These are phyloP conservation scores for Nematopogon swammerdamellus DNA, from an alignment of 2,888 invertebrate genomes.

Conservation along the genomic window DNA sequence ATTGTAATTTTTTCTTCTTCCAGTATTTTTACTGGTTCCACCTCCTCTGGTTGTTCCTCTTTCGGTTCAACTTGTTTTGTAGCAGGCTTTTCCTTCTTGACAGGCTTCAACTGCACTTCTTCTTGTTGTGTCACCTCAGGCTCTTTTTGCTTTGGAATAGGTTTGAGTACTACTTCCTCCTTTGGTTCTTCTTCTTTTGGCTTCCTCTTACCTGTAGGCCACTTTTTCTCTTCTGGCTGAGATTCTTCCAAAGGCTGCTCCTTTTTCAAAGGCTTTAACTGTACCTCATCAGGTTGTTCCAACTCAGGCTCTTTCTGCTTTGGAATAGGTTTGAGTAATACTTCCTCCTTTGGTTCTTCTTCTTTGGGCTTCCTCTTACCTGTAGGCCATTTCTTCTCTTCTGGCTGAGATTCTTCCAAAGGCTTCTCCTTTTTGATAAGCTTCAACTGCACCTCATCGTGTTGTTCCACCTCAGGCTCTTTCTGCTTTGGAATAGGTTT, in stretches of 20 bases:
- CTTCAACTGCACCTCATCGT: constrained; percentile 19
- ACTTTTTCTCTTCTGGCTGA: constrained; percentile 22
- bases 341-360: no score
- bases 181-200: no score
- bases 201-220: no score
- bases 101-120: constrained; percentile 9
- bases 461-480: constrained; percentile 21
- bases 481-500: constrained; percentile 24
- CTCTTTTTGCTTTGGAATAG: constrained; percentile 24
- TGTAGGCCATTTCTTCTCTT: constrained; percentile 18
- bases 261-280: constrained; percentile 8
- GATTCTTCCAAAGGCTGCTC: constrained; percentile 9
- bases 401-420: constrained; percentile 17
- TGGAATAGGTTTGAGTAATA: no score
- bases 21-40: constrained; percentile 18
- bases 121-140: constrained; percentile 20
- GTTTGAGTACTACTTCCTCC: constrained; percentile 23
- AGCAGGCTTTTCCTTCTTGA: constrained; percentile 12
- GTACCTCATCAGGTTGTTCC: constrained; percentile 16
- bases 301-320: constrained; percentile 21
- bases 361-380: no score
- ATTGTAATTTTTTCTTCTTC: constrained; percentile 17
- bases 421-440: constrained; percentile 11
- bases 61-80: constrained; percentile 21
- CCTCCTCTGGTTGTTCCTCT: constrained; percentile 20